phyloP scores from a whole-genome alignment of 2,113 vertebrate genomes.

The Vulpes ferrilata region DNA sequence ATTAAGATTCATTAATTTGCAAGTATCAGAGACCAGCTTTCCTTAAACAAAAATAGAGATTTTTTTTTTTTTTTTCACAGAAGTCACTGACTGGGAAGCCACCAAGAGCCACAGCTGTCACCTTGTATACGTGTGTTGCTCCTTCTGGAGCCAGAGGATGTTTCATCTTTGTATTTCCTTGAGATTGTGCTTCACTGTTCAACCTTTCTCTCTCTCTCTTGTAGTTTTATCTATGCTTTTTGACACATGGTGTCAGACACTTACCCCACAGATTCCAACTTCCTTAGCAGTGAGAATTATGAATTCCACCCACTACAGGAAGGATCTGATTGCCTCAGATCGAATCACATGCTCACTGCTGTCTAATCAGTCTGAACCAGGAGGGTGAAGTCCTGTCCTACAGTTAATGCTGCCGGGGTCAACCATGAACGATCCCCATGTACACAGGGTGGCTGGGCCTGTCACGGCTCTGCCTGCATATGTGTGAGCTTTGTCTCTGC shows the following conservation, averaged over 20 bases:
- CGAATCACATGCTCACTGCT: neutral
- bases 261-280: neutral
- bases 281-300: neutral
- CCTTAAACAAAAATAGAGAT: neutral
- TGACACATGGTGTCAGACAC: neutral
- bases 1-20: constrained; percentile 38
- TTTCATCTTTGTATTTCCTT: neutral
- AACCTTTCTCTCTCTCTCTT: neutral
- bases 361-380: neutral
- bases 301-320: neutral
- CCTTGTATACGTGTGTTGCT: no score
- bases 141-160: neutral
- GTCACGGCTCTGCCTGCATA: neutral
- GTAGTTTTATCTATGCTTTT: neutral
- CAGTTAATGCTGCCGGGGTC: neutral
- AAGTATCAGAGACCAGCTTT: neutral
- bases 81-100: neutral
- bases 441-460: neutral
- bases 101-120: neutral
- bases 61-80: neutral
- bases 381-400: no score
- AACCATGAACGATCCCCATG: no score
- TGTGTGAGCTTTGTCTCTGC: neutral
- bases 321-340: neutral
- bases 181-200: neutral